These are phyloP conservation scores for Lasioglossum marginatum DNA, from an alignment of 2,888 invertebrate genomes.

Conservation along the genomic window DNA sequence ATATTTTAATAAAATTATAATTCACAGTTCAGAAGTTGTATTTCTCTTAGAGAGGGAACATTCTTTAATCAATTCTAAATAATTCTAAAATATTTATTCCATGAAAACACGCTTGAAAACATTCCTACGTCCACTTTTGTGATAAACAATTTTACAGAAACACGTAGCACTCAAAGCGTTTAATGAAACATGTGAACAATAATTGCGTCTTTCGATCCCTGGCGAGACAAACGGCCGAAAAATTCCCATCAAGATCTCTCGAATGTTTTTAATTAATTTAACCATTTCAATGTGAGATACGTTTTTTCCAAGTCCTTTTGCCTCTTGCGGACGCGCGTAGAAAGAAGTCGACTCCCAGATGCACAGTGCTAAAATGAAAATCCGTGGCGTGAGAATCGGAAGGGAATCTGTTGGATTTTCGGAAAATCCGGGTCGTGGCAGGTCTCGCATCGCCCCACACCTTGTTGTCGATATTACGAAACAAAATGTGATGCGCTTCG, in stretches of 20 bases:
- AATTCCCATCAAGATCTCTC: not conserved
- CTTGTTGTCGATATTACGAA: conserved; percentile 46
- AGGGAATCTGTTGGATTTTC: conserved; percentile 31
- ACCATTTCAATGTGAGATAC: not conserved
- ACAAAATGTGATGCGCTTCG: conserved; percentile 50
- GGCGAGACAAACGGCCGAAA: not conserved
- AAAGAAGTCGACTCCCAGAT: not conserved
- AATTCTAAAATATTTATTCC: not conserved
- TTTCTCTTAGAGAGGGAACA: not conserved
- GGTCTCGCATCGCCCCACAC: conserved; percentile 19
- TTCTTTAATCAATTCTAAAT: not conserved
- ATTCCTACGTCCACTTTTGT: not conserved
- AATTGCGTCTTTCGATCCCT: not conserved
- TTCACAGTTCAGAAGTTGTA: not conserved
- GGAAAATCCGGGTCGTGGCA: conserved; percentile 27
- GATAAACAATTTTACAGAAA: not conserved
- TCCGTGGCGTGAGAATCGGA: not conserved
- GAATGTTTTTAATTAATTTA: not conserved
- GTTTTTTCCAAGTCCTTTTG: not conserved
- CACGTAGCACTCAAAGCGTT: not conserved
- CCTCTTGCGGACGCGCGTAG: not conserved
- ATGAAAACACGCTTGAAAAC: not conserved
- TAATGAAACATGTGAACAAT: not conserved
- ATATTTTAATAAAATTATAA: not conserved
- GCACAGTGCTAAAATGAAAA: not conserved